Base-by-base conservation (phyloP, 2,113 vertebrate genomes). In the Heterotilapia buettikoferi region DNA sequence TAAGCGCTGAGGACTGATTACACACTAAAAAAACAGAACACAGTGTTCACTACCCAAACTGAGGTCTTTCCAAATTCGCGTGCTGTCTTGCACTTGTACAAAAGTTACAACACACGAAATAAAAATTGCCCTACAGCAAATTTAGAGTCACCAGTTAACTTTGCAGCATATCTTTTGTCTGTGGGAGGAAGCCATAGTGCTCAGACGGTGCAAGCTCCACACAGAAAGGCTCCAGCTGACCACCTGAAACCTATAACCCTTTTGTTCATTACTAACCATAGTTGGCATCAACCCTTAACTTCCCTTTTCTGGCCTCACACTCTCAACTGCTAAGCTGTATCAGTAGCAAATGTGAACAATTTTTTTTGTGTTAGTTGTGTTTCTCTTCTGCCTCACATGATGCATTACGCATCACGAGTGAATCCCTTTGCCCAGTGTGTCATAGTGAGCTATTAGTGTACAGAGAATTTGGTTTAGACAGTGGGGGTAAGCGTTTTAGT, bases 211-310 rank as follows among this genome's bases (percentile, higher is more conserved):
- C 71, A 76, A 29, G 8, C 43, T 29, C 43, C 71, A 47, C 40
- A 76, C 68, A 29, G 40, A 29, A 76, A 76, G 24, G 40, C 40
- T 26, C 40, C 68, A 73, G 21, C 2, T 43, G n/a, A 73, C 21
- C 68, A 47, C 14, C 16, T 18, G 9, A 76, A 76, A 47, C 68
- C 9, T 47, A 18, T 7, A 76, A 47, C 4, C 24, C 13, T 14
- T 9, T 6, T 73, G 40, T 26, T 73, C 68, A 76, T 45, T 47
- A 43, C 0, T 0, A 47, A 47, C 24, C 9, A 78, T 78, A 50
- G 43, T 0, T 78, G 0, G 3, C 5, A 50, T 50, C 2, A 47
- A 47, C 71, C 26, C 9, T 3, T 47, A 50, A 29, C 9, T 19
- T 47, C 24, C 40, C 71, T 31, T 78, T 19, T 12, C 45, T 50